Evolutionary conservation across 2,797 vertebrate species (phyloP), one percentile per base, ranked within the genome.

Genomic region (Poecilia velifera): DNA sequence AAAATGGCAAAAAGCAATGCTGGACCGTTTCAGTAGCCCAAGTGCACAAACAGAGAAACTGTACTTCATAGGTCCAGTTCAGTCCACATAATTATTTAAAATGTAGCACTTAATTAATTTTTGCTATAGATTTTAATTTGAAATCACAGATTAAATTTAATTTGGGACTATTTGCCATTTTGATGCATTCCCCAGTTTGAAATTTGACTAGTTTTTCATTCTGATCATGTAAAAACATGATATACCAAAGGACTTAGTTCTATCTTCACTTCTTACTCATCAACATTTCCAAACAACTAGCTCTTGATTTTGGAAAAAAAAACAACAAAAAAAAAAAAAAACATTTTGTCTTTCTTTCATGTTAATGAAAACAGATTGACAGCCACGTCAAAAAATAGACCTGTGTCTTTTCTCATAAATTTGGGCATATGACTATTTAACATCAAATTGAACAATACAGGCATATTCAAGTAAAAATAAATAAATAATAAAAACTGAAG

Each of bases 211-310:
- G 72, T 72, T 74, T 84, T 80, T 82, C n/a, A 76, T 75, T 76
- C 62, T 84, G 72, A 90, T 87, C n/a, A 49, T 91, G 83, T 77
- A 88, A 89, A 92, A 90, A 78, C 47, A 74, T 82, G 77, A 89
- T 88, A 86, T 81, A 84, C 46, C 73, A 68, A 89, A 84, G 25
- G 6, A 74, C 41, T 82, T 84, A 78, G 70, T 71, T 59, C n/a
- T 81, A 75, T 66, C 72, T 86, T 82, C 9, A 6, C 78, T 72
- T 57, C 81, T 74, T 71, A 73, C 59, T 70, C 66, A 71, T 78
- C 72, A 41, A 62, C 72, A 73, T 84, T 85, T 77, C 73, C 39
- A 47, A 66, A 74, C 73, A 55, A 82, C 1, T 72, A 16, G 25
- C 47, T n/a, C 77, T 88, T 68, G 74, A 16, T 84, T 84, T 81